Conservation (phyloP, 2,113 vertebrate genomes). For the Trematomus loennbergii region DNA sequence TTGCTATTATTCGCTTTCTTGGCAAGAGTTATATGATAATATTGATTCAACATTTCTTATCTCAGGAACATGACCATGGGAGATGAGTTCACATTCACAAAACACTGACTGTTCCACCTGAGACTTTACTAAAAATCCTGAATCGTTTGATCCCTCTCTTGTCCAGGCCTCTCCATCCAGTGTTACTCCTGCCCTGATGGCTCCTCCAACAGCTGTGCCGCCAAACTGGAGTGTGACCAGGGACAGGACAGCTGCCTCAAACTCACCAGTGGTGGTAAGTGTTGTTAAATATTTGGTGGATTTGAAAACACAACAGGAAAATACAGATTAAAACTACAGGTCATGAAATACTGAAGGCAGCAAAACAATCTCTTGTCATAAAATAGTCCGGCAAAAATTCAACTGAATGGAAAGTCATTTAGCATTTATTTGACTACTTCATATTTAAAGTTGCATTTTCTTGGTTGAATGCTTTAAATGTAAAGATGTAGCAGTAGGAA, state of each 20-base stretch:
- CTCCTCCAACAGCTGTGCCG: conserved; percentile 11
- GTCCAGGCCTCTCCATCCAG: conserved; percentile 52
- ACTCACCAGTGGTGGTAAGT: conserved; percentile 52
- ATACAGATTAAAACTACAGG: no score
- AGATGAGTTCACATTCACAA: background rate
- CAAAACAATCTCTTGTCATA: no score
- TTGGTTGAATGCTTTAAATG: no score
- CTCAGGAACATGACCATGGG: background rate
- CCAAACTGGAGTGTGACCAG: conserved; percentile 21
- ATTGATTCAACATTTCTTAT: background rate
- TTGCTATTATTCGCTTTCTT: no score
- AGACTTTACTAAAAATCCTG: background rate
- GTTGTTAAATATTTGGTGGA: background rate
- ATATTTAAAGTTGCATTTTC: no score
- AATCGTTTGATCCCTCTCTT: background rate
- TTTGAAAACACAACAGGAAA: no score
- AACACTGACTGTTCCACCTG: background rate
- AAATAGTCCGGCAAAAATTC: no score
- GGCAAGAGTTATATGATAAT: background rate
- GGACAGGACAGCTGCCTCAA: conserved; percentile 56
- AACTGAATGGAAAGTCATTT: no score
- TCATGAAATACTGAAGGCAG: no score
- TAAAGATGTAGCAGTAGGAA: no score
- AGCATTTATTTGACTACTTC: no score
- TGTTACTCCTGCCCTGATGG: conserved; percentile 63